Percentiles rank a stretch among this genome's conserved stretches.
Conservation (phyloP, 1,140 invertebrate species). For the Cepaea nemoralis region DNA sequence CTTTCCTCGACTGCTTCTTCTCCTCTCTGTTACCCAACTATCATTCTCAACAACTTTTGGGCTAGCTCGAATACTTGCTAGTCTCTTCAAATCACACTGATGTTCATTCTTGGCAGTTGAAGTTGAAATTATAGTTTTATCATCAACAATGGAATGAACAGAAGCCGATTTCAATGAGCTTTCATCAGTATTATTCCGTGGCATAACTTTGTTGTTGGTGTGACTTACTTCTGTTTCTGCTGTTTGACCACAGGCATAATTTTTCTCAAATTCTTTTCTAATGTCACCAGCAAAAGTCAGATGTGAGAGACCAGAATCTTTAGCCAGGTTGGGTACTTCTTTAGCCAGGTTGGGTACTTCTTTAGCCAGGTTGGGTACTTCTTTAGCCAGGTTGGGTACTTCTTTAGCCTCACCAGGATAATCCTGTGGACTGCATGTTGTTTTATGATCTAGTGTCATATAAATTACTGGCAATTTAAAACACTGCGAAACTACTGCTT, state of each 20-base stretch:
- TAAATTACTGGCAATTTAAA: background rate
- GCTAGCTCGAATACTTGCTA: slow-evolving; percentile 27
- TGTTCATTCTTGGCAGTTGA: background rate
- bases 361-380: no score
- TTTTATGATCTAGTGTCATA: background rate
- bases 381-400: background rate
- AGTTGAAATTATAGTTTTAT: background rate
- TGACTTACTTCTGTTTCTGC: no score
- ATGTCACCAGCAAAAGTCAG: no score
- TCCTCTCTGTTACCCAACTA: slow-evolving; percentile 37
- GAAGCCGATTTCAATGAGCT: background rate
- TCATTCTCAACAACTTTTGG: slow-evolving; percentile 37
- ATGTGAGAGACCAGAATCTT: no score
- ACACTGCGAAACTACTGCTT: background rate
- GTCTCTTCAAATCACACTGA: slow-evolving; percentile 22
- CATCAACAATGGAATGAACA: background rate
- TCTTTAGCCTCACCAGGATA: background rate
- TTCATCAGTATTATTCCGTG: background rate
- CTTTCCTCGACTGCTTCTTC: slow-evolving; percentile 32
- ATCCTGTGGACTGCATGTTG: background rate
- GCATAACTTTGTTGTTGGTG: background rate
- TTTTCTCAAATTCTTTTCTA: no score
- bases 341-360: no score
- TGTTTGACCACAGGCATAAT: no score
- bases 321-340: no score